Percentiles rank a stretch among this genome's conserved stretches.
Conservation (phyloP, 2,888 invertebrate species). For the Pherbina coryleti region DNA sequence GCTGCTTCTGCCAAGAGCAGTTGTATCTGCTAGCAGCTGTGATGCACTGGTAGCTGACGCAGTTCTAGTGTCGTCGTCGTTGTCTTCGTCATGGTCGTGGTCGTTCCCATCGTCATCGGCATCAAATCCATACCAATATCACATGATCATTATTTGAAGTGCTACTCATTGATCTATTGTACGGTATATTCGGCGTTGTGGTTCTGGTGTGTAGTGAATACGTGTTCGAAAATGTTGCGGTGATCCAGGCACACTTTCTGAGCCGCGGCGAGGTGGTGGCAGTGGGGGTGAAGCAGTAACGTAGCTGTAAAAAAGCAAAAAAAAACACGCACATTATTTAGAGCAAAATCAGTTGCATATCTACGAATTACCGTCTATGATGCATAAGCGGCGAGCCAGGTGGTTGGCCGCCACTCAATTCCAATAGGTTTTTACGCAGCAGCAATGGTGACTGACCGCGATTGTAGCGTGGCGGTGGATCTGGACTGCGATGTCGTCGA, state of each 20-base stretch:
- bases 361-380: conserved; percentile 71
- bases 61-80: neutral
- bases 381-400: conserved; percentile 72
- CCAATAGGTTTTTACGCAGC: conserved; percentile 74
- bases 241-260: conserved; percentile 80
- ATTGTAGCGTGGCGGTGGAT: conserved; percentile 73
- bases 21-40: neutral
- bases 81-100: conserved; percentile 14
- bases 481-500: conserved; percentile 73
- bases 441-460: conserved; percentile 72
- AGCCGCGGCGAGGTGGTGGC: conserved; percentile 72
- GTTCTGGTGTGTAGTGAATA: conserved; percentile 74
- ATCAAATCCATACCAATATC: conserved; percentile 70
- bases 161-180: conserved; percentile 70
- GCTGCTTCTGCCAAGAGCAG: neutral
- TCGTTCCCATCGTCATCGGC: conserved; percentile 52
- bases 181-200: conserved; percentile 72
- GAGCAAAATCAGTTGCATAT: neutral
- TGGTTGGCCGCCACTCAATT: conserved; percentile 68
- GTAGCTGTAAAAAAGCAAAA: conserved; percentile 59
- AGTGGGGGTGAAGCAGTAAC: conserved; percentile 71
- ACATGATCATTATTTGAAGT: conserved; percentile 70
- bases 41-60: neutral
- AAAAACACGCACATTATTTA: neutral
- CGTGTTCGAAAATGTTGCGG: conserved; percentile 77